Conservation (phyloP, 2,113 vertebrate species). For the Mustela lutreola region DNA sequence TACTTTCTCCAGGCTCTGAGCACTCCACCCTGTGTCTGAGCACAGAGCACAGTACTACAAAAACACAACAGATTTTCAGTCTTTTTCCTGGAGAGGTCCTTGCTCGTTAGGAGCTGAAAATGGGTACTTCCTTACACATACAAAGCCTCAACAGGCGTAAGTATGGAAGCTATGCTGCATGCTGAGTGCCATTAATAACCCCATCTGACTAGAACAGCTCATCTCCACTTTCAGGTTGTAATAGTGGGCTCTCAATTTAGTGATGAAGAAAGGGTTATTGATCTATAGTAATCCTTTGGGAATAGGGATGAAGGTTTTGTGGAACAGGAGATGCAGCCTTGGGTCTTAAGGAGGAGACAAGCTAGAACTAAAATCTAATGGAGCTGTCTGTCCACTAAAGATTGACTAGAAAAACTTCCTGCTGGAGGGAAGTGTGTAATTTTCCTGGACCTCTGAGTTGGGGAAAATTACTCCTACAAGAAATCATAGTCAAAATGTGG, state of each 20-base stretch:
- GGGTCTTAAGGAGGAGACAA: neutral
- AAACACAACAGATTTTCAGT: neutral
- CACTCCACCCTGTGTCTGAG: neutral
- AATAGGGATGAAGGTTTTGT: neutral
- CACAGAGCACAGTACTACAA: neutral
- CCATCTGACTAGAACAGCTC: neutral
- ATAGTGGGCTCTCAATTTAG: neutral
- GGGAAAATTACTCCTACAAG: neutral
- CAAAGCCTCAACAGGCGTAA: neutral
- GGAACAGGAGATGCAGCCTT: neutral
- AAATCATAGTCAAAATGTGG: neutral
- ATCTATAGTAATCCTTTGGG: neutral
- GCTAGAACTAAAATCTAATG: neutral
- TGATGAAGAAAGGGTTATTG: neutral
- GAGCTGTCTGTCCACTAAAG: neutral
- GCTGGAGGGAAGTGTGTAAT: neutral
- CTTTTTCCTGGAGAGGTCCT: neutral
- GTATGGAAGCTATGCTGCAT: no score
- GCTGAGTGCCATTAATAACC: neutral
- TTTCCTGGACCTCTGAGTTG: neutral
- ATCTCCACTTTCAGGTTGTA: neutral
- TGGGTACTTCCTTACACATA: neutral
- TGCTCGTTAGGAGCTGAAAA: neutral
- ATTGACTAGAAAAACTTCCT: neutral
- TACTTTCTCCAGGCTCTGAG: neutral